phyloP scores from a whole-genome alignment of 2,888 invertebrate genomes.

The Embidobia sp. region DNA sequence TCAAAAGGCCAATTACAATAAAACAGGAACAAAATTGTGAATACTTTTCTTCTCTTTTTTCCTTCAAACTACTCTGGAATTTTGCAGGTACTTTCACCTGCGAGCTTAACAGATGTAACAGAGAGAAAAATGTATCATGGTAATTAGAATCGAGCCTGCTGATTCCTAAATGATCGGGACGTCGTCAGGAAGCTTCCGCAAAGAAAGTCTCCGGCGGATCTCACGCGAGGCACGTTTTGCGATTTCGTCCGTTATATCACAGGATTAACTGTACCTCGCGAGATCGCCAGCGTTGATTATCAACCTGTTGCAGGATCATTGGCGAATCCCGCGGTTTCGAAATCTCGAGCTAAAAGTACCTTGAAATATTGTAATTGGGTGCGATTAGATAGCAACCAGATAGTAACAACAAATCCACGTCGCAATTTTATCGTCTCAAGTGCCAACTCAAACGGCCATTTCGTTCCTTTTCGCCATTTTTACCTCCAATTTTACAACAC shows the following conservation, averaged over 20 bases:
- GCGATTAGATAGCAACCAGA: slow-evolving; percentile 32
- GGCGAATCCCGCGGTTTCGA: slow-evolving; percentile 13
- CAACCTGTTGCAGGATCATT: slow-evolving; percentile 37
- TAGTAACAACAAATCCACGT: too few relatives aligned
- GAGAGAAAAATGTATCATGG: background rate
- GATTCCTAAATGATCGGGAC: slow-evolving; percentile 38
- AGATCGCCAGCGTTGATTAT: slow-evolving; percentile 40
- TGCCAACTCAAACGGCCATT: too few relatives aligned
- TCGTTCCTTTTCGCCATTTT: too few relatives aligned
- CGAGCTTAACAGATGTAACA: background rate
- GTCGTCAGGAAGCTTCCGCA: slow-evolving; percentile 48
- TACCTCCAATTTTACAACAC: too few relatives aligned
- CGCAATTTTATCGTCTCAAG: too few relatives aligned
- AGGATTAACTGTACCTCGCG: slow-evolving; percentile 60
- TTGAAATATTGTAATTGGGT: slow-evolving; percentile 24
- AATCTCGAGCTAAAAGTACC: slow-evolving; percentile 18
- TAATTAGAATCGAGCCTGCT: slow-evolving; percentile 31
- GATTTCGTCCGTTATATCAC: slow-evolving; percentile 62
- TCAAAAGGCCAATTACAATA: too few relatives aligned
- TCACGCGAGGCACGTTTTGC: slow-evolving; percentile 54
- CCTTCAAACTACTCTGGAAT: background rate
- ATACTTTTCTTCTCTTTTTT: too few relatives aligned
- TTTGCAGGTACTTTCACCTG: slow-evolving; percentile 1
- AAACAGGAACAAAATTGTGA: too few relatives aligned
- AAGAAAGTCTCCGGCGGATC: slow-evolving; percentile 57